Percentiles rank a stretch among this genome's conserved stretches.
Conservation (phyloP, 2,113 vertebrate genomes). For the Neoarius graeffei region DNA sequence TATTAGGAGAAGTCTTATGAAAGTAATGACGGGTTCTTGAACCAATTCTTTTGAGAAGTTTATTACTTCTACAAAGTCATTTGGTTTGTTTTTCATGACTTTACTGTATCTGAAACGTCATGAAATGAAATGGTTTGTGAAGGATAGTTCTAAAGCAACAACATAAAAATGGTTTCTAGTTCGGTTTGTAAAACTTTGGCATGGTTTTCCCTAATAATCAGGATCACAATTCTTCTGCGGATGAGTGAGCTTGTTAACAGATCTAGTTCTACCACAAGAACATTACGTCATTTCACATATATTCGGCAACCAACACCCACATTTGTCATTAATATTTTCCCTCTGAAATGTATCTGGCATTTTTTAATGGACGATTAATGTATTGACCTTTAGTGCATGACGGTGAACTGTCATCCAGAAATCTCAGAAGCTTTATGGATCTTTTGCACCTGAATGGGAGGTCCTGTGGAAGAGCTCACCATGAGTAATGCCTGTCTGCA, state of each 20-base stretch:
- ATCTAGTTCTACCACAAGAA: slow-evolving; percentile 48
- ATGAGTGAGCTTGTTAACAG: slow-evolving; percentile 42
- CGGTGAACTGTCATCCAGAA: slow-evolving; percentile 44
- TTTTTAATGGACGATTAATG: slow-evolving; percentile 35
- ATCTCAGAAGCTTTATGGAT: slow-evolving; percentile 39
- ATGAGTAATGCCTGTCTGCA: slow-evolving; percentile 34
- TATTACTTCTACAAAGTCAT: background rate
- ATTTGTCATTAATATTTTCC: slow-evolving; percentile 29
- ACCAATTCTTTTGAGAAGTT: background rate
- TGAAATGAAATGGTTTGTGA: background rate
- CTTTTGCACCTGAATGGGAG: slow-evolving; percentile 53
- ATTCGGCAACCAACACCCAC: slow-evolving; percentile 19
- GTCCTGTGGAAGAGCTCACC: slow-evolving; percentile 17
- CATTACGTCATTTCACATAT: slow-evolving; percentile 29
- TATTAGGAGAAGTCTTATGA: background rate
- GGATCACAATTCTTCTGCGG: slow-evolving; percentile 5
- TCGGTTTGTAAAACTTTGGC: background rate
- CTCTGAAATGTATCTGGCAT: background rate
- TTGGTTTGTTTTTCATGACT: slow-evolving; percentile 5
- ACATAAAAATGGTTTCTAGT: slow-evolving; percentile 4
- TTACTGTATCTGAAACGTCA: background rate
- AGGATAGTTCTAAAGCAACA: slow-evolving; percentile 1
- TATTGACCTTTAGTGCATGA: slow-evolving; percentile 12
- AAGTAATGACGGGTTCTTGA: background rate
- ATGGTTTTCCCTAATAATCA: slow-evolving; percentile 1